Evolutionary conservation across 2,888 invertebrate genomes (phyloP).

Genomic region (Neoaliturus tenellus): DNA sequence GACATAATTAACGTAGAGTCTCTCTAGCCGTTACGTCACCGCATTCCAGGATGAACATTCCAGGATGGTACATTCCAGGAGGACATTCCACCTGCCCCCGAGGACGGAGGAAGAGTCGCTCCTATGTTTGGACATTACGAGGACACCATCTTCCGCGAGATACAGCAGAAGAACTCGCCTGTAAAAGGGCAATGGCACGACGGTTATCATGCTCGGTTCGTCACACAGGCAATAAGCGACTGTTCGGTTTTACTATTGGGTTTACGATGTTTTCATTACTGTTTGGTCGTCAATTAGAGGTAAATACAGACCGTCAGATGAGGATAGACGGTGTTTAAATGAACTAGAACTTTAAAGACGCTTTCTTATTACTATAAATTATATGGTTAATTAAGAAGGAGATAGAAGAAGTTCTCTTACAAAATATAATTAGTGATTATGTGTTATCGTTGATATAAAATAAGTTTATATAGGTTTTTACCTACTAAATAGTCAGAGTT

Average conservation of each 20-base stretch:
- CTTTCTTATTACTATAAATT: too few relatives aligned
- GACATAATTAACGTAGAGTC: conserved; percentile 17
- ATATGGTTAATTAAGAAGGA: too few relatives aligned
- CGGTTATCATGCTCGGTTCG: not conserved
- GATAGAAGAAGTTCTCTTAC: too few relatives aligned
- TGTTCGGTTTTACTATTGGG: not conserved
- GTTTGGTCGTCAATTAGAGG: too few relatives aligned
- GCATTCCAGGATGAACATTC: conserved; percentile 14
- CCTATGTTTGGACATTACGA: conserved; percentile 20
- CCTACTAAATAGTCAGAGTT: too few relatives aligned
- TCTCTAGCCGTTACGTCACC: not conserved
- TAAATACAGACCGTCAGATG: too few relatives aligned
- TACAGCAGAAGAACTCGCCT: not conserved
- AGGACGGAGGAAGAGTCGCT: not conserved
- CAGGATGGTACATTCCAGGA: not conserved
- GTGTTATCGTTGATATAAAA: too few relatives aligned
- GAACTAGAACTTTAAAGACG: too few relatives aligned
- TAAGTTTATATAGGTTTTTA: too few relatives aligned
- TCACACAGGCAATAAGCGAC: not conserved
- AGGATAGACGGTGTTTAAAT: too few relatives aligned
- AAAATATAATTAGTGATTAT: too few relatives aligned
- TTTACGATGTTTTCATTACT: not conserved
- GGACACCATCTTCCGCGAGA: conserved; percentile 8
- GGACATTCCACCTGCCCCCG: not conserved
- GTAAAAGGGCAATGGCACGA: conserved; percentile 21